phyloP scores from a whole-genome alignment of 2,888 invertebrate species.

The Megamerina dolium region DNA sequence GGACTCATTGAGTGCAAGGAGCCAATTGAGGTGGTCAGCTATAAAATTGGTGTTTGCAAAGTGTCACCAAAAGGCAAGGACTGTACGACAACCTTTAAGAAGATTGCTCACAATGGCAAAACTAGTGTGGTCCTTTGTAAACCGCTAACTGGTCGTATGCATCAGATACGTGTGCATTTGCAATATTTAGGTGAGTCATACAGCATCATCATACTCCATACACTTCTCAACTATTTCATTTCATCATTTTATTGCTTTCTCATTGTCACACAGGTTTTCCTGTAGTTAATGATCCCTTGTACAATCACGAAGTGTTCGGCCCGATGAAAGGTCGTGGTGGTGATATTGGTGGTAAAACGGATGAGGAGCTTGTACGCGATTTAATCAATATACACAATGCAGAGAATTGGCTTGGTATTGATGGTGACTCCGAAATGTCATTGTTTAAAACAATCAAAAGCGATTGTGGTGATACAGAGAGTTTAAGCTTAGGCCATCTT shows the following conservation, averaged over 20 bases:
- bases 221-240: neutral
- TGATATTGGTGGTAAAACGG: constrained; percentile 79
- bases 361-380: constrained; percentile 81
- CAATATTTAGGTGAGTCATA: constrained; percentile 85
- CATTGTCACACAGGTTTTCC: constrained; percentile 71
- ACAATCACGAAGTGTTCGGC: constrained; percentile 95
- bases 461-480: constrained; percentile 59
- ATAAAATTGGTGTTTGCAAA: constrained; percentile 94
- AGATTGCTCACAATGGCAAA: constrained; percentile 79
- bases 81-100: constrained; percentile 85
- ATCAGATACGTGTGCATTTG: constrained; percentile 96
- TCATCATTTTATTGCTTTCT: neutral
- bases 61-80: constrained; percentile 90
- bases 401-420: constrained; percentile 89
- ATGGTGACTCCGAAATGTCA: constrained; percentile 77
- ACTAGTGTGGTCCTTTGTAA: constrained; percentile 91
- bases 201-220: neutral
- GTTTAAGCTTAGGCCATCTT: constrained; percentile 30
- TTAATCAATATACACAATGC: constrained; percentile 89
- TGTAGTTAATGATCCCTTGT: constrained; percentile 94
- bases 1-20: constrained; percentile 79
- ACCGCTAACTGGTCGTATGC: constrained; percentile 96
- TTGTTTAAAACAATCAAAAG: constrained; percentile 70
- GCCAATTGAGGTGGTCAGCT: constrained; percentile 88
- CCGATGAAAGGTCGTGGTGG: constrained; percentile 86